phyloP scores from a whole-genome alignment of 2,888 invertebrate genomes.

The Drosophila cracens region DNA sequence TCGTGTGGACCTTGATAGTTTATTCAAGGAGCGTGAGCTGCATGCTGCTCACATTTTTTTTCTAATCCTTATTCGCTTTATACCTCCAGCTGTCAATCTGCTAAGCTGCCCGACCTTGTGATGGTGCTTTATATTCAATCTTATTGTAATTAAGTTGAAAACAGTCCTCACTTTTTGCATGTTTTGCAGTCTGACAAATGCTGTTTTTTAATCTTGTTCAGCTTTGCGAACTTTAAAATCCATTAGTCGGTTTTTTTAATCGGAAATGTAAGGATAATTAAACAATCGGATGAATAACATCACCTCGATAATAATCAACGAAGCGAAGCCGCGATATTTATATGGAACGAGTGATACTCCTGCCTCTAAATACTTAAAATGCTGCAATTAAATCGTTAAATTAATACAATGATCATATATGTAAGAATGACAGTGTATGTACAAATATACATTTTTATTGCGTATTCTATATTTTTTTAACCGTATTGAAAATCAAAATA shows the following conservation, averaged over 20 bases:
- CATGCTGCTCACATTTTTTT: neutral
- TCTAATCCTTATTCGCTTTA: neutral
- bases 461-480: neutral
- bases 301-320: slow-evolving; percentile 8
- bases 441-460: neutral
- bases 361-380: slow-evolving; percentile 3
- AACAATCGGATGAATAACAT: slow-evolving; percentile 16
- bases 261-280: neutral
- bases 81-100: neutral
- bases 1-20: slow-evolving; percentile 45
- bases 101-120: neutral
- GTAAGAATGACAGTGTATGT: neutral
- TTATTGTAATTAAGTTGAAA: neutral
- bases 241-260: neutral
- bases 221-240: neutral
- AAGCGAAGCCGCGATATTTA: slow-evolving; percentile 24
- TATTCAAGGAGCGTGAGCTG: slow-evolving; percentile 43
- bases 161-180: neutral
- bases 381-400: slow-evolving; percentile 18
- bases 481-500: neutral
- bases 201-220: neutral
- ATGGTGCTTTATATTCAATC: neutral
- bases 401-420: neutral
- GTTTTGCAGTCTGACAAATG: neutral
- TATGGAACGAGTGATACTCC: neutral